Evolutionary conservation across 2,113 vertebrate species (phyloP).

Genomic region (Anser brachyrhynchus): DNA sequence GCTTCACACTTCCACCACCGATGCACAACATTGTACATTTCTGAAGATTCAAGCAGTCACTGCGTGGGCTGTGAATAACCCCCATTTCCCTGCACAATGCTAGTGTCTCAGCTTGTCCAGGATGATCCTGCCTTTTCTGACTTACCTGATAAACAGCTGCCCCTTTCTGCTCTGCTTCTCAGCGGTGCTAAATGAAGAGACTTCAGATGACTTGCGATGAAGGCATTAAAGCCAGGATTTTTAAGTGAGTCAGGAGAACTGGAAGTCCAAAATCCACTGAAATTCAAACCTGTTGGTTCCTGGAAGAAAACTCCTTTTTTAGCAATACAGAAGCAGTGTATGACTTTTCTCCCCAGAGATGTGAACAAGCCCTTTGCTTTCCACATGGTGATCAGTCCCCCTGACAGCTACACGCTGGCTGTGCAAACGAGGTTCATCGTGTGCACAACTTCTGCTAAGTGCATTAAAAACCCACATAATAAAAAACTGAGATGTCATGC

Average conservation of each 20-base stretch:
- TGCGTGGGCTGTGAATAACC: background rate
- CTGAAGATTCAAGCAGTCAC: background rate
- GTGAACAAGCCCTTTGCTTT: background rate
- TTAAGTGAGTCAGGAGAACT: background rate
- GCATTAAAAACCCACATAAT: background rate
- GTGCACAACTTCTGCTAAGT: rapidly evolving
- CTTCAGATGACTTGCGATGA: background rate
- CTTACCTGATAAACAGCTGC: background rate
- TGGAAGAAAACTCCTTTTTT: background rate
- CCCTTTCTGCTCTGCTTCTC: background rate
- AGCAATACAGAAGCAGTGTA: background rate
- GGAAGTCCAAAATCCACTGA: background rate
- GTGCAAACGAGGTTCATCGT: background rate
- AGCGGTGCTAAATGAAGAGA: background rate
- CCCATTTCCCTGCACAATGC: background rate
- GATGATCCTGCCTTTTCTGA: background rate
- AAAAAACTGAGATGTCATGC: background rate
- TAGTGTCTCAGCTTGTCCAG: background rate
- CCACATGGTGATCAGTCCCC: background rate
- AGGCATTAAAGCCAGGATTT: background rate
- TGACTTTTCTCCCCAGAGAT: background rate
- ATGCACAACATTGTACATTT: background rate
- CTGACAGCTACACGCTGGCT: background rate
- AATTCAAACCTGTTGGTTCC: background rate
- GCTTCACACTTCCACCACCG: background rate